Evolutionary conservation across 2,888 invertebrate species (phyloP), one percentile per base, ranked within the genome.

Genomic region (Drosophila peninsularis): DNA sequence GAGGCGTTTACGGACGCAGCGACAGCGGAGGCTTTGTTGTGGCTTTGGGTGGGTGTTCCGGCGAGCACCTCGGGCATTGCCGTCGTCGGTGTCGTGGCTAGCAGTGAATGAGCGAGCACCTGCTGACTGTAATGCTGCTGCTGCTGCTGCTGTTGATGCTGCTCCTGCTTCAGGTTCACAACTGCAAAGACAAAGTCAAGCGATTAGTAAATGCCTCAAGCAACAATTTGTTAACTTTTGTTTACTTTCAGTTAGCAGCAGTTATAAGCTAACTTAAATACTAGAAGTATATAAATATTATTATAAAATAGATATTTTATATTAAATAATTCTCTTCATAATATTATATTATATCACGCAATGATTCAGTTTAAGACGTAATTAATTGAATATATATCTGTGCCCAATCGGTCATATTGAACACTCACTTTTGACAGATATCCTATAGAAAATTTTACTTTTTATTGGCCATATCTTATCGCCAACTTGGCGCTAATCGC

Each of bases 61-160:
- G 73, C 79, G 50, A 89, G 78, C 61, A 90, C 90, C 72, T 90
- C 90, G 52, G 90, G 90, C 89, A 90, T 89, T 63, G 73, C 82
- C 69, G 72, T 66, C 69, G 70, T 66, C 10, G 58, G 30, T 10
- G 62, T 41, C 42, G 42, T 34, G n/a, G 47, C 49, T 21, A 56
- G 21, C 34, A 53, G 68, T n/a, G 36, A 65, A 17, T 76, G 69
- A 32, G 11, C 42, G 14, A 34, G 66, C 27, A 10, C 19, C 34
- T 54, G 58, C 13, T 68, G 67, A 13, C 27, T 21, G 53, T 71
- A 65, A n/a, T 71, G 67, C n/a, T 68, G 44, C 5, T 3, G n/a
- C 24, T n/a, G 44, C 21, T 44, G 41, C 11, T 41, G 19, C 2
- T 19, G 7, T 6, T 24, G 42, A 13, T 42, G 39, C 9, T 58